phyloP scores from a whole-genome alignment of 2,113 vertebrate genomes.

The Scalopus aquaticus region DNA sequence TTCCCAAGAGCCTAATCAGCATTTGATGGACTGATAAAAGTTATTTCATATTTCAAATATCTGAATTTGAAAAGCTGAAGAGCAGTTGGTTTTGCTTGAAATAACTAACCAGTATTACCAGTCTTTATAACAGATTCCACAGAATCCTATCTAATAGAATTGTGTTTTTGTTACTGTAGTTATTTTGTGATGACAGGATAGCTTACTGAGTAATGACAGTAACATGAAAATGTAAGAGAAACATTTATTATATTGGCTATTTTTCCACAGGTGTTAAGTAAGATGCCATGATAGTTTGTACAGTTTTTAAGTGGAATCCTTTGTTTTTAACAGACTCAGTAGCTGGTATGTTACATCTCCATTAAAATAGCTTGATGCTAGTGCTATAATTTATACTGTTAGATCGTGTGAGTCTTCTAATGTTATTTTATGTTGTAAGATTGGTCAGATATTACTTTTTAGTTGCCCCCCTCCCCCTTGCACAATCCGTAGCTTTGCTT shows the following conservation, averaged over 20 bases:
- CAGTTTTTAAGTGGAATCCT: background rate
- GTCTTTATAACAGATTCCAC: background rate
- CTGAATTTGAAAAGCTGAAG: background rate
- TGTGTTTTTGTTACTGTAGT: background rate
- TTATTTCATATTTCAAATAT: background rate
- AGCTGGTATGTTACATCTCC: background rate
- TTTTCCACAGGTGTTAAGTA: background rate
- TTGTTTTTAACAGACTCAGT: background rate
- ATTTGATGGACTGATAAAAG: background rate
- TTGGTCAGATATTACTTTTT: background rate
- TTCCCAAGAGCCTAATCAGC: background rate
- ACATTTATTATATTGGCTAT: background rate
- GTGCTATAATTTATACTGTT: background rate
- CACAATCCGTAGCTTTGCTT: background rate
- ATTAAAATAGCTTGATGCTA: background rate
- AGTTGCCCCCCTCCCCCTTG: background rate
- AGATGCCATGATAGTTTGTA: background rate
- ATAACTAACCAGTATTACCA: background rate
- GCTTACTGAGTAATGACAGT: background rate
- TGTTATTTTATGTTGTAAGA: background rate
- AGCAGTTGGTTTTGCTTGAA: background rate
- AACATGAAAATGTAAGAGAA: background rate
- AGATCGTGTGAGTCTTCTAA: background rate
- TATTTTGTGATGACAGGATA: background rate
- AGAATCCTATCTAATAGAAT: background rate